Evolutionary conservation across 1,140 invertebrate species (phyloP), one percentile per base, ranked within the genome.

Genomic region (Pachyrhynchus sulphureomaculatus): DNA sequence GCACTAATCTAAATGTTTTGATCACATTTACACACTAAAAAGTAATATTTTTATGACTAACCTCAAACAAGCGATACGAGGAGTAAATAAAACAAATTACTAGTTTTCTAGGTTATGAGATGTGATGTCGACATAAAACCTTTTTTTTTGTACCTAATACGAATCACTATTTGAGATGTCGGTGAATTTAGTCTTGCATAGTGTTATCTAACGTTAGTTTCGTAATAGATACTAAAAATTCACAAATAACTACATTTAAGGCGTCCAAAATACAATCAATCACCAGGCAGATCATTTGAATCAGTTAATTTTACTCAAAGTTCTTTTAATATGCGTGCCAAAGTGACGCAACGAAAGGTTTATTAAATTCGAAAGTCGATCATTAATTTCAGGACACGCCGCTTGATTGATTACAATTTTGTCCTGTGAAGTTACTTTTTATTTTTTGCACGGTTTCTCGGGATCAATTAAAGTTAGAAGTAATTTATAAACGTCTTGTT

Each of bases 301-400:
- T 45, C 52, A 51, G 68, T 69, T 69, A 56, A 68, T 68, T 68
- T 65, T 21, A 56, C 49, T 29, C 36, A 17, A 44, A 53, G 13
- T 55, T 55, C 53, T 55, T 55, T 55, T 55, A 44, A 55, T 55
- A 55, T 55, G 53, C 53, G 53, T 55, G 55, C 55, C 55, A 57
- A 51, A 56, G 61, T 63, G 61, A 63, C 61, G 55, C 55, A 63
- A 34, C 34, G 24, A 49, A 36, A 51, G 26, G 52, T 63, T 63
- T 55, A 63, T 56, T 63, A 54, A 63, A 63, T 63, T 47, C 53
- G n/a, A 53, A 52, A 52, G 34, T 23, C 24, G 52, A 63, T 63
- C 61, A 63, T 63, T 56, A 63, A 63, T 63, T 52, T 60, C 42
- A 36, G 37, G 36, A 39, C 36, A n/a, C 8, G 1, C 10, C 42